Conservation (phyloP, 1,140 invertebrate genomes). For the Marisa cornuarietis region DNA sequence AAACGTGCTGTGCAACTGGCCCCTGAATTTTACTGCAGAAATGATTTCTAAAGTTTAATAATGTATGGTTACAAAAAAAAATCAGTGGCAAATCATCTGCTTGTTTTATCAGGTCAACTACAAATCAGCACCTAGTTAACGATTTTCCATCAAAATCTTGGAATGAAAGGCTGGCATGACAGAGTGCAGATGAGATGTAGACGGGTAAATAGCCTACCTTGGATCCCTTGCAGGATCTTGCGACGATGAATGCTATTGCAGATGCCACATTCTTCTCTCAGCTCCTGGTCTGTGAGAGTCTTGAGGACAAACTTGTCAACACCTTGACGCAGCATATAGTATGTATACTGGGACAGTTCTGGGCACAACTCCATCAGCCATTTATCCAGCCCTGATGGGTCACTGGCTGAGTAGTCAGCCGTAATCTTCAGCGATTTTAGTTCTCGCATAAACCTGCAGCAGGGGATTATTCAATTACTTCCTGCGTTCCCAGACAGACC, state of each 20-base stretch:
- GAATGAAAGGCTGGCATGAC: background rate
- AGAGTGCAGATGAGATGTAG: too few relatives aligned
- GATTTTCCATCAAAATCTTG: background rate
- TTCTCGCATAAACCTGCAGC: constrained; percentile 87
- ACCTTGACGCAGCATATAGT: constrained; percentile 94
- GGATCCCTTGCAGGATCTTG: constrained; percentile 89
- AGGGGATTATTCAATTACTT: too few relatives aligned
- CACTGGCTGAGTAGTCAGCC: constrained; percentile 96
- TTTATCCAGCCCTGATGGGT: constrained; percentile 88
- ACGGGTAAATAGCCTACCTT: constrained; percentile 75
- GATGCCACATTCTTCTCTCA: constrained; percentile 89
- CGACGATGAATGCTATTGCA: constrained; percentile 92
- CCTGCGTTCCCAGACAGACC: too few relatives aligned
- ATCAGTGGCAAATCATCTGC: background rate
- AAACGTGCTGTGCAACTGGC: too few relatives aligned
- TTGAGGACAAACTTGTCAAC: constrained; percentile 82
- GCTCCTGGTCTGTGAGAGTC: constrained; percentile 87
- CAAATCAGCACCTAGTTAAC: background rate
- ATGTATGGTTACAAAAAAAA: too few relatives aligned
- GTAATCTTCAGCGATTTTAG: constrained; percentile 94
- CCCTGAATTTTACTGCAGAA: too few relatives aligned
- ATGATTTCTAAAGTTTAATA: too few relatives aligned
- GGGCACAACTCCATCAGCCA: constrained; percentile 87
- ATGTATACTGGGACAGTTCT: constrained; percentile 96
- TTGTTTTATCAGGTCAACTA: background rate